A percentile compares a stretch with the other conserved stretches of the same genome.
Evolutionary conservation across 2,113 vertebrate species (phyloP).

Genomic region (Dryoscopus gambensis): DNA sequence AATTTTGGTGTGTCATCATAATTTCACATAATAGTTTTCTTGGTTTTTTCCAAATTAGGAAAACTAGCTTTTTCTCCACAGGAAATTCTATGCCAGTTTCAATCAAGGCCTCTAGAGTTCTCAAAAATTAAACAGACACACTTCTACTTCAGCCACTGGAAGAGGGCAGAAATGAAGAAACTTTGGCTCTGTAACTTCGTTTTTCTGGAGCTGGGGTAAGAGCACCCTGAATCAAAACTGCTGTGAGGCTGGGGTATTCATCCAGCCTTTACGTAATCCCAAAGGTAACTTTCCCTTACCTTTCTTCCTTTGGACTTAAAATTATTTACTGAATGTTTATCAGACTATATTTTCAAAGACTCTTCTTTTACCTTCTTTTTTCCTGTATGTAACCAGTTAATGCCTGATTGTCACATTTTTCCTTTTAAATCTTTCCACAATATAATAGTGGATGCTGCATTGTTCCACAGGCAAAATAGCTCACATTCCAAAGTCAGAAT

Average conservation of each 20-base stretch:
- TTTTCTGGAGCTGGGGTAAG: neutral
- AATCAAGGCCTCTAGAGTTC: neutral
- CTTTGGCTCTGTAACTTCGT: neutral
- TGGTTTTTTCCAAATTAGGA: neutral
- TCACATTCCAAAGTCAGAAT: neutral
- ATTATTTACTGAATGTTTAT: neutral
- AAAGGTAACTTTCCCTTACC: neutral
- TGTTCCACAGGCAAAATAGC: neutral
- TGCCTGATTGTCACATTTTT: neutral
- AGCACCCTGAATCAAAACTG: neutral
- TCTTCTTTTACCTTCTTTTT: neutral
- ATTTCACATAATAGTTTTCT: neutral
- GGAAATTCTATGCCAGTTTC: neutral
- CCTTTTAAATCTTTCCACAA: neutral
- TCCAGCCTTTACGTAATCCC: neutral
- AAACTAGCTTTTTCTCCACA: neutral
- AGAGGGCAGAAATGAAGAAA: neutral
- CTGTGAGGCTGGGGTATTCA: neutral
- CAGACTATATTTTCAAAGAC: neutral
- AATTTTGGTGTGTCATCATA: neutral
- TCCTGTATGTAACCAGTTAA: neutral
- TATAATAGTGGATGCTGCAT: neutral
- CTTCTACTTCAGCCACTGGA: neutral
- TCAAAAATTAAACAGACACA: neutral
- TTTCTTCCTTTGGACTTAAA: neutral